Evolutionary conservation across 2,113 vertebrate species (phyloP).

Genomic region (Cyanistes caeruleus): DNA sequence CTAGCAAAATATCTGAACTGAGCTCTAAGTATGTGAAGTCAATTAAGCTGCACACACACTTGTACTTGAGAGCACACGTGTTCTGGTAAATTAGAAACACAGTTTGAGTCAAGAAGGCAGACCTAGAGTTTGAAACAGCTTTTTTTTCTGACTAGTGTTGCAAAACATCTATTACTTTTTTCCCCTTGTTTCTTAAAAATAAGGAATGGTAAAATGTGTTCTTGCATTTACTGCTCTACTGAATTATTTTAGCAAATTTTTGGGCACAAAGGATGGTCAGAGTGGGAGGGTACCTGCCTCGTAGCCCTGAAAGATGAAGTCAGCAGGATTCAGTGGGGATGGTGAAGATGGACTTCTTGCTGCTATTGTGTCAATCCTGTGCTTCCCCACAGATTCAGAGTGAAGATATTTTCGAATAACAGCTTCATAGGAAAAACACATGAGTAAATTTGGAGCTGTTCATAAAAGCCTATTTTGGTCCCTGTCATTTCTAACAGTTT

Average conservation of each 20-base stretch:
- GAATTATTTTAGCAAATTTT: neutral
- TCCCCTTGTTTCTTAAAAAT: neutral
- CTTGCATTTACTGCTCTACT: neutral
- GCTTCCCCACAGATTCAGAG: neutral
- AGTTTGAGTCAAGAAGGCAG: neutral
- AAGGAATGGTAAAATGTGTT: neutral
- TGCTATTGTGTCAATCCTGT: neutral
- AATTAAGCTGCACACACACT: neutral
- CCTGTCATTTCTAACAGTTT: neutral
- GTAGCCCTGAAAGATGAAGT: neutral
- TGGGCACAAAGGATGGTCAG: neutral
- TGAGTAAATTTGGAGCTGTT: neutral
- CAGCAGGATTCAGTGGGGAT: neutral
- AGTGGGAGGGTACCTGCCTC: rapidly evolving
- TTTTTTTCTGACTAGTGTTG: neutral
- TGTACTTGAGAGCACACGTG: neutral
- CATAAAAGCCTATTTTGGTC: neutral
- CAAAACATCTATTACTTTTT: neutral
- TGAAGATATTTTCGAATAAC: neutral
- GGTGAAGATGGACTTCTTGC: neutral
- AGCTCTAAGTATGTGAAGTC: neutral
- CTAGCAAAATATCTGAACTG: neutral
- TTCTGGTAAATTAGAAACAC: neutral
- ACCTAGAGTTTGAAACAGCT: neutral
- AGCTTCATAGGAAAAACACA: rapidly evolving